A percentile compares a stretch with the other conserved stretches of the same genome.
These are phyloP conservation scores for Phoxinus phoxinus DNA, from an alignment of 2,113 vertebrate species.

Conservation along the genomic window DNA sequence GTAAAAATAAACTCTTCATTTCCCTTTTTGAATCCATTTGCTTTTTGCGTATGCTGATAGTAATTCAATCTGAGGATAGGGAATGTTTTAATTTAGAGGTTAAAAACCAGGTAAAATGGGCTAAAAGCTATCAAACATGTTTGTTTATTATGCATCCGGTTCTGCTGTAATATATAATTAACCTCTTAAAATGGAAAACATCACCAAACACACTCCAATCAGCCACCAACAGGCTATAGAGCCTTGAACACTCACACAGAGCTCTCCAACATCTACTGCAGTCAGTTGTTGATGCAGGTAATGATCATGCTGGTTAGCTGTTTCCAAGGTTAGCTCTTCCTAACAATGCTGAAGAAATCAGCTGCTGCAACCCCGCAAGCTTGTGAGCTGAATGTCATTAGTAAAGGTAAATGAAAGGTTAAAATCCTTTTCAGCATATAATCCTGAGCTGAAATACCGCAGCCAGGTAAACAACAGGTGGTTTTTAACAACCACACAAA, in stretches of 20 bases:
- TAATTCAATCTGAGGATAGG: neutral
- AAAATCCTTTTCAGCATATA: neutral
- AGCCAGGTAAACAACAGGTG: conserved; percentile 26
- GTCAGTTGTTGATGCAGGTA: conserved; percentile 10
- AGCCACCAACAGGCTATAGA: conserved; percentile 7
- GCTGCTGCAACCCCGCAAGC: neutral
- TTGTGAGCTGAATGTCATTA: conserved; percentile 25
- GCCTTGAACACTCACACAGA: neutral
- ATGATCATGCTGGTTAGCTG: conserved; percentile 19
- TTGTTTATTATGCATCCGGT: conserved; percentile 21
- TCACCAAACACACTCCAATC: conserved; percentile 36
- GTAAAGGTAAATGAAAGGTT: conserved; percentile 16
- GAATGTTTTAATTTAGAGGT: conserved; percentile 14
- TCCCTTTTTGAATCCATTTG: neutral
- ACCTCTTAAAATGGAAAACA: conserved; percentile 48
- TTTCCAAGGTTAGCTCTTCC: conserved; percentile 1
- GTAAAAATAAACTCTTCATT: conserved; percentile 16
- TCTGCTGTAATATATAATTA: conserved; percentile 39
- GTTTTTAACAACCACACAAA: neutral
- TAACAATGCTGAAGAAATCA: conserved; percentile 4
- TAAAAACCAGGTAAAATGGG: conserved; percentile 2
- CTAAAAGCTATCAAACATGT: conserved; percentile 5
- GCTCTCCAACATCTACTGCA: neutral
- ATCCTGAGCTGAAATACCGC: neutral
- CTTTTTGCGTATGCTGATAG: neutral